These are phyloP conservation scores for Tyria jacobaeae DNA, from an alignment of 2,888 invertebrate species.

Conservation along the genomic window DNA sequence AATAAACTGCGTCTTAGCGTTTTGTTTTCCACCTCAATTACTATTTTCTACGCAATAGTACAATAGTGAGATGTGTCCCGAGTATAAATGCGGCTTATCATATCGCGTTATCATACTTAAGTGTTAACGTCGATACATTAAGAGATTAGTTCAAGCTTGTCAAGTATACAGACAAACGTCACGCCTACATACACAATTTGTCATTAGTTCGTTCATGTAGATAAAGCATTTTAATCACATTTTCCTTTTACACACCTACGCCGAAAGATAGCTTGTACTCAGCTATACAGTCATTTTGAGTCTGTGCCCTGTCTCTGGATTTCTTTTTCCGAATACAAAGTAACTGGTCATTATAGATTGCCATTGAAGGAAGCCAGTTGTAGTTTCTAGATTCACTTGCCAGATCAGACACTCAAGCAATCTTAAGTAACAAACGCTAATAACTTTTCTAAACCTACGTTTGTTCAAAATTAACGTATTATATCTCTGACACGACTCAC, in stretches of 20 bases:
- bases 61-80: neutral
- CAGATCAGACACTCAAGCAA: no score
- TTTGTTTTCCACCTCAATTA: neutral
- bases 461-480: neutral
- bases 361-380: no score
- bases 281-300: no score
- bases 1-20: neutral
- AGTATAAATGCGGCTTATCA: slow-evolving; percentile 41
- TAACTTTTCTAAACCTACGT: no score
- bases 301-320: neutral
- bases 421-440: no score
- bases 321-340: neutral
- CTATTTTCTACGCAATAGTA: neutral
- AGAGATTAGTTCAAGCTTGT: slow-evolving; percentile 19
- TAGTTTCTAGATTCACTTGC: no score
- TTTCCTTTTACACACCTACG: neutral
- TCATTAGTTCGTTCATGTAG: neutral
- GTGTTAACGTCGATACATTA: slow-evolving; percentile 29
- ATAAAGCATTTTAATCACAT: neutral
- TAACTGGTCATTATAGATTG: no score
- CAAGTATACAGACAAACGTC: slow-evolving; percentile 7
- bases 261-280: neutral
- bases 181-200: neutral
- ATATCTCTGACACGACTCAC: neutral
- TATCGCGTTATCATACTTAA: slow-evolving; percentile 12